Evolutionary conservation across 1,140 invertebrate genomes (phyloP), one percentile per base, ranked within the genome.

Genomic region (Idris sp.): DNA sequence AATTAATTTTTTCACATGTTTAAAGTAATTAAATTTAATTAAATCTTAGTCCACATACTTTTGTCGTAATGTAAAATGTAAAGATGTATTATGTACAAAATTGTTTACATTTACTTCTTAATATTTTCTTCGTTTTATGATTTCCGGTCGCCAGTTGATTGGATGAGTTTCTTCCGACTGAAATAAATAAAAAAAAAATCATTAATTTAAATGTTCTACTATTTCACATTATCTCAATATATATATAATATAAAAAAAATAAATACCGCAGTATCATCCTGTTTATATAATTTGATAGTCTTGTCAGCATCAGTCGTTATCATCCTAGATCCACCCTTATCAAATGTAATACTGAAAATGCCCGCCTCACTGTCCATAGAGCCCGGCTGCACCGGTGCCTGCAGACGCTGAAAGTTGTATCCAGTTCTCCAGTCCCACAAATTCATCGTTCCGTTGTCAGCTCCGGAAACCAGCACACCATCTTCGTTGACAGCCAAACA

Each of bases 361-460:
- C 98, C 98, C 19, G 96, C 95, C 89, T 99, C 98, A 43, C 96
- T 98, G 84, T 99, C 98, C 92, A 99, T 99, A 1, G 97, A 99
- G n/a, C 98, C 98, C 0, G 98, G 97, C 86, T 99, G 98, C 1
- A 97, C 96, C 11, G 95, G 93, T 1, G 96, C 93, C 91, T 98
- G 92, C 28, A 96, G 84, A 75, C 96, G 90, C 88, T 99, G 98
- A 86, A 99, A 99, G 2, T 35, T 16, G 53, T 74, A 95, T 40
- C 98, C 98, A 9, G 97, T 98, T 78, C 95, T 91, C 98, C 98
- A 99, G 87, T 99, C 98, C 98, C 98, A 99, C 78, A 98, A 96
- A 84, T 96, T 92, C 89, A 99, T 91, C 5, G 97, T 97, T n/a
- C 98, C 98, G 88, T 99, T 99, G 84, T 99, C 98, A 46, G 96